phyloP scores from a whole-genome alignment of 2,113 vertebrate genomes.

The Coreoperca whiteheadi region DNA sequence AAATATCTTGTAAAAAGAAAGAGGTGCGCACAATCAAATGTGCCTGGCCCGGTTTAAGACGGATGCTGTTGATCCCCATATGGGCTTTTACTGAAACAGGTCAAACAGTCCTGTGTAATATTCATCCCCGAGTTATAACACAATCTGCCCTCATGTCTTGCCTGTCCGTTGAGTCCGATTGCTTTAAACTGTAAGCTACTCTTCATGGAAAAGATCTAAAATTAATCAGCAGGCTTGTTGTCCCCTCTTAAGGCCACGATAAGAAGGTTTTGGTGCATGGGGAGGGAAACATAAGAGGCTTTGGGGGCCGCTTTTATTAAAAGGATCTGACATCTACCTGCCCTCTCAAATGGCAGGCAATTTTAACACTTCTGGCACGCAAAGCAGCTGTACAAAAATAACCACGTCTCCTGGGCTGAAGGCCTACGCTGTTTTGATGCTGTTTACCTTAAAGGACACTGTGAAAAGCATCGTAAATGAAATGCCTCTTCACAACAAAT shows the following conservation, averaged over 20 bases:
- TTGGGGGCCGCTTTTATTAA: constrained; percentile 78
- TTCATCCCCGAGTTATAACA: constrained; percentile 58
- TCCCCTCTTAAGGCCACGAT: constrained; percentile 77
- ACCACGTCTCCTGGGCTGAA: constrained; percentile 16
- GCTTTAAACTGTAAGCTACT: constrained; percentile 84
- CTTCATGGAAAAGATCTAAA: constrained; percentile 82
- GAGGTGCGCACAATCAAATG: constrained; percentile 18
- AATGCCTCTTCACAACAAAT: constrained; percentile 70
- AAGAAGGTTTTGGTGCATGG: constrained; percentile 77
- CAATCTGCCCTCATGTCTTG: constrained; percentile 58
- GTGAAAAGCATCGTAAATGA: constrained; percentile 55
- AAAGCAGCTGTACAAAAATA: constrained; percentile 56
- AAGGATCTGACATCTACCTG: constrained; percentile 84
- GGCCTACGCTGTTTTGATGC: constrained; percentile 33
- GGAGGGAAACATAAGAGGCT: constrained; percentile 83
- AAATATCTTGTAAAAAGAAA: constrained; percentile 3
- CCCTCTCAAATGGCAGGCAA: constrained; percentile 77
- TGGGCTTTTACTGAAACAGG: constrained; percentile 64
- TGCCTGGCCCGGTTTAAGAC: constrained; percentile 40
- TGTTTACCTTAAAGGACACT: constrained; percentile 60
- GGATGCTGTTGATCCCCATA: constrained; percentile 69
- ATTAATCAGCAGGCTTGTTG: constrained; percentile 82
- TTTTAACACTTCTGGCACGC: constrained; percentile 68
- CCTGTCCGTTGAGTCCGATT: constrained; percentile 70
- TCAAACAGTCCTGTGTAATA: constrained; percentile 61